These are phyloP conservation scores for Megalopta genalis DNA, from an alignment of 1,140 invertebrate genomes.

Conservation along the genomic window DNA sequence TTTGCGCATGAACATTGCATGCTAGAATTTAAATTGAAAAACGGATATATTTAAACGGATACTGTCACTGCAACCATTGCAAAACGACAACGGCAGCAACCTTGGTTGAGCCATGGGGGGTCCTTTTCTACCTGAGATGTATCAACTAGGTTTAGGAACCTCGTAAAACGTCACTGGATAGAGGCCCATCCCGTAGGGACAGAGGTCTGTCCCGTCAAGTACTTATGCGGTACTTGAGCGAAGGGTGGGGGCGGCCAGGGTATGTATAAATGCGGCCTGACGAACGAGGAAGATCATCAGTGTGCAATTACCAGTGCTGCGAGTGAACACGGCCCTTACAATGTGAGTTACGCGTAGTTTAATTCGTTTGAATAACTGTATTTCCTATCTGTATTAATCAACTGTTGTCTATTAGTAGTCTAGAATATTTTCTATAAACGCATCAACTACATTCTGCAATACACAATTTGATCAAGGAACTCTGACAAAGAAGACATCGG, in stretches of 20 bases:
- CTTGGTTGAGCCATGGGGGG: neutral
- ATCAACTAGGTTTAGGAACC: neutral
- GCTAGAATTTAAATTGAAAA: no score
- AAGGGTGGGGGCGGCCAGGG: neutral
- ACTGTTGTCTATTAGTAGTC: neutral
- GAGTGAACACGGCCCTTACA: neutral
- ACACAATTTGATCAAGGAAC: neutral
- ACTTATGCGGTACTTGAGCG: neutral
- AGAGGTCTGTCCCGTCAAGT: no score
- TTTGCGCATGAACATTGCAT: no score
- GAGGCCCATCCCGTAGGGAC: no score
- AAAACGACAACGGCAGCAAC: neutral
- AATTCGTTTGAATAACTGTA: neutral
- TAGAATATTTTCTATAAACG: neutral
- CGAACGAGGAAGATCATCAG: slow-evolving; percentile 41
- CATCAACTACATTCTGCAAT: neutral
- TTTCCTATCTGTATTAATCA: neutral
- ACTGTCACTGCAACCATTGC: neutral
- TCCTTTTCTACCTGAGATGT: neutral
- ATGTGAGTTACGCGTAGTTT: neutral
- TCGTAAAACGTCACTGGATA: slow-evolving; percentile 1
- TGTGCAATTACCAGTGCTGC: slow-evolving; percentile 28
- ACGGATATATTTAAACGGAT: neutral
- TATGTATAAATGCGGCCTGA: slow-evolving; percentile 42
- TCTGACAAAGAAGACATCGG: neutral